Conservation (phyloP, 2,888 invertebrate species). For the Dicranocentrus wangi region DNA sequence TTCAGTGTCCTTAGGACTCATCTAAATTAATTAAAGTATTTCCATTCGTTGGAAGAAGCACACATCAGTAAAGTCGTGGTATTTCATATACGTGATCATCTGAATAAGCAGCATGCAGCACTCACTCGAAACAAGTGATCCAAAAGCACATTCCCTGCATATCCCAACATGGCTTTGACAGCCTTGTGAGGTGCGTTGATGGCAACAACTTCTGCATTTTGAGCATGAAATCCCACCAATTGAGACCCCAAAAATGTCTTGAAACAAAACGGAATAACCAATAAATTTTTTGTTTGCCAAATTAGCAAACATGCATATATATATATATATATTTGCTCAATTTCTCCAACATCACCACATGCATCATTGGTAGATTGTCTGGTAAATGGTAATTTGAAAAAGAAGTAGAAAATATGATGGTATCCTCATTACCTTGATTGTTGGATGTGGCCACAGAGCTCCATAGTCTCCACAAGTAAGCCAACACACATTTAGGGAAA, state of each 20-base stretch:
- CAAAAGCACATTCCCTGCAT: constrained; percentile 72
- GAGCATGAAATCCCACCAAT: constrained; percentile 69
- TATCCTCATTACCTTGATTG: constrained; percentile 74
- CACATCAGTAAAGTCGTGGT: background rate
- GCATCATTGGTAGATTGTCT: no score
- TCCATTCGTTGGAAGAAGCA: background rate
- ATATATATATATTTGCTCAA: background rate
- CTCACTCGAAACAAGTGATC: constrained; percentile 72
- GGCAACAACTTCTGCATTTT: constrained; percentile 70
- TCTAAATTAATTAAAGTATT: constrained; percentile 46
- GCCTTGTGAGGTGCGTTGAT: constrained; percentile 70
- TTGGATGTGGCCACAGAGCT: constrained; percentile 83
- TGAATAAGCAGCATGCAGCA: background rate
- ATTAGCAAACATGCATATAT: constrained; percentile 10
- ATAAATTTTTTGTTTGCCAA: background rate
- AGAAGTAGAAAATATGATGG: background rate
- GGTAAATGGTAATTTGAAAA: no score
- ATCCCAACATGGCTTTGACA: constrained; percentile 72
- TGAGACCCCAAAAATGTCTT: constrained; percentile 65
- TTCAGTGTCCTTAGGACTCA: constrained; percentile 72
- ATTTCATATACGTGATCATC: no score
- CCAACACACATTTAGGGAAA: constrained; percentile 76
- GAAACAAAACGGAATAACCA: constrained; percentile 12
- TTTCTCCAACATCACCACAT: background rate
- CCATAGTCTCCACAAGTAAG: constrained; percentile 76